A percentile compares a stretch with the other conserved stretches of the same genome.
These are phyloP conservation scores for Tetramorium parvispinum DNA, from an alignment of 1,140 invertebrate species.

Conservation along the genomic window DNA sequence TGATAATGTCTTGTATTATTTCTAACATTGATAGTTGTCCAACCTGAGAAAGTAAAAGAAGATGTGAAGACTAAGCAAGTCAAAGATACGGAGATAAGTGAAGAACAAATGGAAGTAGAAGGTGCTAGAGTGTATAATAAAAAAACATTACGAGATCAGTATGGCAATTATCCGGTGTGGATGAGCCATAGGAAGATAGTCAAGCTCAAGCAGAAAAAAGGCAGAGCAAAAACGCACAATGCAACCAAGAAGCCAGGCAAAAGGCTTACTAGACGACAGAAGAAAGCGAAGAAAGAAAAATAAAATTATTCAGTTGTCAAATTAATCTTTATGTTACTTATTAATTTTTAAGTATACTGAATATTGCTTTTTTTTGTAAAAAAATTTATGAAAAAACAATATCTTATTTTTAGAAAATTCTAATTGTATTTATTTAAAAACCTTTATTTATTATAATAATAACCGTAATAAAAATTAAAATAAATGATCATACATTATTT, in stretches of 20 bases:
- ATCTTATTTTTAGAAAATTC: not conserved
- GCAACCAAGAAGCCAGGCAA: constrained; percentile 81
- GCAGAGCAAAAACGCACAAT: constrained; percentile 82
- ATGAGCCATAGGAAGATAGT: constrained; percentile 86
- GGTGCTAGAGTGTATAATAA: constrained; percentile 86
- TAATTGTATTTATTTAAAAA: too few relatives aligned
- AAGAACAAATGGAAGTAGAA: constrained; percentile 79
- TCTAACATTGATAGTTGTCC: constrained; percentile 74
- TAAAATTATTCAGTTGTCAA: not conserved
- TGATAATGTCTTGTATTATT: constrained; percentile 44
- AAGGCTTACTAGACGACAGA: constrained; percentile 79
- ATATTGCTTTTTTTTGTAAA: constrained; percentile 9
- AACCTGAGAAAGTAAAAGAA: constrained; percentile 79
- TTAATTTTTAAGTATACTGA: constrained; percentile 1
- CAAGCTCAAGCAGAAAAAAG: constrained; percentile 86
- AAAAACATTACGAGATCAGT: constrained; percentile 88
- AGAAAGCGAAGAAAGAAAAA: constrained; percentile 64
- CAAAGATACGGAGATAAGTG: constrained; percentile 69
- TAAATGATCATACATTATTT: not conserved
- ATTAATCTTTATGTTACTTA: not conserved
- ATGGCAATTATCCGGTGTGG: constrained; percentile 89
- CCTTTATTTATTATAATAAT: too few relatives aligned
- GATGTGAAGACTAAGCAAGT: constrained; percentile 70
- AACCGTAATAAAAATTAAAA: too few relatives aligned
- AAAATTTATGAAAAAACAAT: not conserved